Evolutionary conservation across 2,797 vertebrate species (phyloP).

Genomic region (Bovichtus diacanthus): DNA sequence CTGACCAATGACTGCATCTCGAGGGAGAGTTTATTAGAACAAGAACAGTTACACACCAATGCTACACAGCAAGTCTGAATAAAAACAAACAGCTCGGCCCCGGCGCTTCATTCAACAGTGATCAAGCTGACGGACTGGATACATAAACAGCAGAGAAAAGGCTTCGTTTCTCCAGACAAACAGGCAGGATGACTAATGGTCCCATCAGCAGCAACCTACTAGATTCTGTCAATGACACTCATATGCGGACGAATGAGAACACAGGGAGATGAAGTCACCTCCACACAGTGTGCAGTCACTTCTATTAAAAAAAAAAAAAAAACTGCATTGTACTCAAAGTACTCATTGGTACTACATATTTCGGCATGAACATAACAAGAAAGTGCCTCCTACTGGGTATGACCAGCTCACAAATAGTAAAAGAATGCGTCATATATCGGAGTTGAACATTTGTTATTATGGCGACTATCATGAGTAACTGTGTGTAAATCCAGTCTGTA

Average conservation of each 20-base stretch:
- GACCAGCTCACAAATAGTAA: not conserved
- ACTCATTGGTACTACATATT: not conserved
- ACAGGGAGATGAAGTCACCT: slow-evolving; percentile 8
- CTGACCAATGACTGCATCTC: slow-evolving; percentile 12
- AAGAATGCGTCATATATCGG: not conserved
- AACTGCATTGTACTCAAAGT: no score
- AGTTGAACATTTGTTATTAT: not conserved
- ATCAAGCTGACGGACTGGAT: slow-evolving; percentile 27
- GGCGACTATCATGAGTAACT: not conserved
- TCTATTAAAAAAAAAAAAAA: no score
- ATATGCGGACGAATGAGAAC: slow-evolving; percentile 43
- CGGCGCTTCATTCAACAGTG: slow-evolving; percentile 22
- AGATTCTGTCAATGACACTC: slow-evolving; percentile 36
- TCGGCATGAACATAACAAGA: not conserved
- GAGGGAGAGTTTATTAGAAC: slow-evolving; percentile 36
- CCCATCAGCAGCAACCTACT: slow-evolving; percentile 45
- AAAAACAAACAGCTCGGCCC: slow-evolving; percentile 18
- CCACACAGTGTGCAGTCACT: not conserved
- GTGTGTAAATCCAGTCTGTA: not conserved
- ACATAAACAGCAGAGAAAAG: slow-evolving; percentile 37
- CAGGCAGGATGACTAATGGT: slow-evolving; percentile 31
- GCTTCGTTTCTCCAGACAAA: not conserved
- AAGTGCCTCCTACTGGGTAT: not conserved
- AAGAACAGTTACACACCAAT: slow-evolving; percentile 30
- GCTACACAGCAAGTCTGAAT: slow-evolving; percentile 8